Base-by-base conservation (phyloP, 2,113 vertebrate genomes). In the Emydocephalus ijimae region DNA sequence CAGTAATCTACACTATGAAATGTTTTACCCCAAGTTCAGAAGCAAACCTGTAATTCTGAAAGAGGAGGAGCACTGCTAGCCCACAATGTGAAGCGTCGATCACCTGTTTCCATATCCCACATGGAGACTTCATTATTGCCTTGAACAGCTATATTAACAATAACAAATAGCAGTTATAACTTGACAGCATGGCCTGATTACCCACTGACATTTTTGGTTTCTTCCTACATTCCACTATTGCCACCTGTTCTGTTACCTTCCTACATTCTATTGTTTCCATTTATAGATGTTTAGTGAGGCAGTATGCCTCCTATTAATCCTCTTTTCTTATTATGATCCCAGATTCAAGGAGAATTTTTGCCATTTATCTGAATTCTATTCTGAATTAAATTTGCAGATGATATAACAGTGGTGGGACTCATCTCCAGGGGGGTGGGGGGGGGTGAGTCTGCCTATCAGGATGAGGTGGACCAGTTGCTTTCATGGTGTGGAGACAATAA, bases 81-180 rank as follows among this genome's bases (percentile, higher is more conserved):
- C 99, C 99, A 99, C 55, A 99, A 95, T 0, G 99, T 99, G 95
- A 99, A 98, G 92, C 99, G 98, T 20, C 99, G 96, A 95, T 99
- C 99, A 0, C 99, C 99, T 0, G 99, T 99, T 97, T 99, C 99
- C 99, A 99, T 99, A 98, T 99, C 99, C 99, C 99, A 99, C 98
- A 99, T 99, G 21, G 99, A 99, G 87, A 99, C 99, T 94, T 99
- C 99, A 12, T 99, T 99, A 93, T 99, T 99, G 85, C 99, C 99
- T 97, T 99, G 99, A 81, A 99, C 99, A 93, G 99, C 99, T 99
- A 69, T 26, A 92, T 69, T 61, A 92, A 92, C 88, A 96, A 50
- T 95, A 7, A 95, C 90, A 88, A 45, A 85, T 94, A 95, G 48
- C 45, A 90, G 1, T 95, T 56, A 95, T 55, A 89, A 95, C 39